Evolutionary conservation across 2,113 vertebrate genomes (phyloP), one percentile per base, ranked within the genome.

Genomic region (Carassius gibelio): DNA sequence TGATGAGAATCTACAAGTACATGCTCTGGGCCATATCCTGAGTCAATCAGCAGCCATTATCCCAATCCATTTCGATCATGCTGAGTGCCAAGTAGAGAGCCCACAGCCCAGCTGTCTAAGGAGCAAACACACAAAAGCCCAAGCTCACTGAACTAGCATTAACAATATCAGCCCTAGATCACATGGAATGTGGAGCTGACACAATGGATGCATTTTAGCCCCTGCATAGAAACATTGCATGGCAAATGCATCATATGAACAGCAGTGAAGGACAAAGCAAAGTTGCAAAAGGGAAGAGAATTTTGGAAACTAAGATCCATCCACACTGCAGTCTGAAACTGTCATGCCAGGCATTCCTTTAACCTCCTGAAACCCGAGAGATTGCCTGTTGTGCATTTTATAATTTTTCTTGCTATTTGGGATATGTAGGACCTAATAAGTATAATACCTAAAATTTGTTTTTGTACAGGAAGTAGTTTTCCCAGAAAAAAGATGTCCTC

Each of bases 81-180:
- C 50, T 52, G 66, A 59, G 71, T 71, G 59, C 69, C 75, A 80
- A 88, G 55, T 76, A 86, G 38, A 26, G 19, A 80, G 89, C 61
- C 82, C 23, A 83, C 66, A 78, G 88, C 86, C 86, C 85, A 75
- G 17, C 81, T 82, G 90, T 89, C 87, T 88, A 69, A 86, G 87
- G 23, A 82, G 84, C 76, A 69, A 68, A 84, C 84, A 89, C 86
- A 82, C 78, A 83, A 87, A 84, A 89, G 68, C 89, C 84, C 75
- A 89, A 88, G 82, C 89, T 90, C 90, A 91, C 66, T 87, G 34
- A 85, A 91, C 83, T 89, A 88, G 86, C 75, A 71, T 50, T 81
- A 85, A 80, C 89, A 89, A 82, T 91, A 92, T 94, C 90, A 93
- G 92, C 90, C 91, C 89, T 91, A 83, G 87, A 86, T 90, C 88